Percentiles rank a stretch among this genome's conserved stretches.
Conservation (phyloP, 2,113 vertebrate species). For the Sphyrna mokarran region DNA sequence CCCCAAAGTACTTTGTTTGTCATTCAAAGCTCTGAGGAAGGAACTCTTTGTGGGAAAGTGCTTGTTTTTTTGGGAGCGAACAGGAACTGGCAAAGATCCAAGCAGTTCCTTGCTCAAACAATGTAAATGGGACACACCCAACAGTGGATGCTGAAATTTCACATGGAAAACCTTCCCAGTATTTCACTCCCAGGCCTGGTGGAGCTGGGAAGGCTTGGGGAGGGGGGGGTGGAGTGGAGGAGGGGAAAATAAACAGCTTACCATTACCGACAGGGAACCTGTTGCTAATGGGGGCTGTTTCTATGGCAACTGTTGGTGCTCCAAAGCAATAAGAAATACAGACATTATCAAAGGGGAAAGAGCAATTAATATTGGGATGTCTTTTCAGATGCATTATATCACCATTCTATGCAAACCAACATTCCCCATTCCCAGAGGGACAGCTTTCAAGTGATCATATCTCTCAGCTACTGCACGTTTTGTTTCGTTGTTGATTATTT, state of each 20-base stretch:
- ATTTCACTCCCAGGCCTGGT: not conserved
- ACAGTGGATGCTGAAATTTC: conserved; percentile 20
- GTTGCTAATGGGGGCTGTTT: not conserved
- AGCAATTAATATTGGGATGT: not conserved
- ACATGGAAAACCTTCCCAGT: conserved; percentile 15
- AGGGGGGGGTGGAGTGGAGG: not conserved
- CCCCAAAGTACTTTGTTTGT: conserved; percentile 8
- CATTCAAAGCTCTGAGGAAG: conserved; percentile 18
- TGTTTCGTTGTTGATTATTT: not conserved
- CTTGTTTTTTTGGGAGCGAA: conserved; percentile 31
- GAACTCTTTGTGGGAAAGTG: conserved; percentile 32
- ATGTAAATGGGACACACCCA: conserved; percentile 22
- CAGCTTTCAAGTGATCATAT: not conserved
- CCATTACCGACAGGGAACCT: not conserved
- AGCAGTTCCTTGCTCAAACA: conserved; percentile 31
- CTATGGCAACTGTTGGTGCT: not conserved
- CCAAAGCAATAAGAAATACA: not conserved
- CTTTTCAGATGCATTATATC: not conserved
- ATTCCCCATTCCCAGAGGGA: not conserved
- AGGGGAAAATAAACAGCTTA: not conserved
- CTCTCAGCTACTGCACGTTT: not conserved
- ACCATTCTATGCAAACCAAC: not conserved
- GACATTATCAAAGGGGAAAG: not conserved
- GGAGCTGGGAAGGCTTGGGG: not conserved
- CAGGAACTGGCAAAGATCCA: conserved; percentile 23